Conservation (phyloP, 92 coral and sea anemone species). For the Hydrozoanthus gracilis region DNA sequence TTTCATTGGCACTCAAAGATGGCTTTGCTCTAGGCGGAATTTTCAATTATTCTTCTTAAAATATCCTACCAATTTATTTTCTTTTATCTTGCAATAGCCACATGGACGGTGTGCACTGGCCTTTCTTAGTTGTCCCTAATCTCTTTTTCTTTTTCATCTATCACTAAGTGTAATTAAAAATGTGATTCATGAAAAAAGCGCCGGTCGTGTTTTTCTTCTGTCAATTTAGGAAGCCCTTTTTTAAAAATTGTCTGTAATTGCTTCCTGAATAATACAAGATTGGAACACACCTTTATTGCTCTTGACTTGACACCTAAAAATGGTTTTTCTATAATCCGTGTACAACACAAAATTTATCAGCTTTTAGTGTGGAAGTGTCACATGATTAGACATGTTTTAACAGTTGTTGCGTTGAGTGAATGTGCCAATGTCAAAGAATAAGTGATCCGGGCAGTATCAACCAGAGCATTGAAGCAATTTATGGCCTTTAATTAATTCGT, state of each 20-base stretch:
- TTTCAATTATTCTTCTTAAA: not conserved
- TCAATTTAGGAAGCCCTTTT: conserved; percentile 43
- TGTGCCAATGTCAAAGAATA: conserved; percentile 37
- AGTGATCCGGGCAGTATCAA: conserved; percentile 65
- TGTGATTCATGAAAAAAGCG: conserved; percentile 40
- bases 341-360: conserved; percentile 29
- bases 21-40: not conserved
- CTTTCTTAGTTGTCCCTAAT: conserved; percentile 40
- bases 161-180: conserved; percentile 47
- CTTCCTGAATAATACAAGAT: conserved; percentile 36
- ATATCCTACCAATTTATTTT: conserved; percentile 4
- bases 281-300: conserved; percentile 38
- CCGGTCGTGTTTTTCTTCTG: conserved; percentile 41
- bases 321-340: conserved; percentile 37
- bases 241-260: conserved; percentile 44
- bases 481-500: conserved; percentile 74
- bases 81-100: conserved; percentile 31
- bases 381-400: conserved; percentile 60
- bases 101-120: conserved; percentile 14
- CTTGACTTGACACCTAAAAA: conserved; percentile 29
- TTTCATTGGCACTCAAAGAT: not conserved
- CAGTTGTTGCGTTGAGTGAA: conserved; percentile 65
- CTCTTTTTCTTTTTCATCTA: conserved; percentile 37
- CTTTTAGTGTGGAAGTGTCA: conserved; percentile 37
- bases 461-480: conserved; percentile 69